phyloP scores from a whole-genome alignment of 2,113 vertebrate genomes.

The Thermophis baileyi region DNA sequence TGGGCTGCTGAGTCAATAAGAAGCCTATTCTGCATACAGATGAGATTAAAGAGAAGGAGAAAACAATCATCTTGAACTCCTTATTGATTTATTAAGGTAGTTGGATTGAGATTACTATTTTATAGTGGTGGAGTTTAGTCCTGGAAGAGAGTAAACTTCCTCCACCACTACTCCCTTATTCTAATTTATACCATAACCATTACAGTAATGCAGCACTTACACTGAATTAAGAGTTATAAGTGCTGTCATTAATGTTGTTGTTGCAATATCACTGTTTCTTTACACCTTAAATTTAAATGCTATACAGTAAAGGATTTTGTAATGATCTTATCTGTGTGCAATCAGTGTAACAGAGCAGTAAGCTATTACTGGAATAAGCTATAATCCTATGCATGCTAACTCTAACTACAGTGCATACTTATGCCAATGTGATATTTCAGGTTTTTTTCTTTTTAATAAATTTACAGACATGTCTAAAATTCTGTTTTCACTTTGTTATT shows the following conservation, averaged over 20 bases:
- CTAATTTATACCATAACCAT: background rate
- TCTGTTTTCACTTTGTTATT: too few relatives aligned
- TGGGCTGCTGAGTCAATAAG: background rate
- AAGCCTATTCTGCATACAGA: background rate
- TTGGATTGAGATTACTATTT: background rate
- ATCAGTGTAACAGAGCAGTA: too few relatives aligned
- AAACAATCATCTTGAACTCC: background rate
- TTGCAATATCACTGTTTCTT: background rate
- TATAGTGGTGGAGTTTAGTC: background rate
- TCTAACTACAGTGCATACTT: background rate
- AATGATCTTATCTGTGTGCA: background rate
- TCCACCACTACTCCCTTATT: background rate
- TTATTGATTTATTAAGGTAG: background rate
- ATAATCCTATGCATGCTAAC: background rate
- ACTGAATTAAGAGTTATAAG: background rate
- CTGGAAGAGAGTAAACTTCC: background rate
- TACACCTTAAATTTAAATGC: background rate
- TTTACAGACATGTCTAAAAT: too few relatives aligned
- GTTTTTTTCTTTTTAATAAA: too few relatives aligned
- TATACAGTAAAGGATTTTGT: background rate
- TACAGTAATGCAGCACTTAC: background rate
- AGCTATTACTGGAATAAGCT: background rate
- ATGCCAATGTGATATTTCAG: too few relatives aligned
- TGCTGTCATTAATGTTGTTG: background rate
- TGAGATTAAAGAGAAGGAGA: background rate